Percentiles rank a stretch among this genome's conserved stretches.
phyloP scores from a whole-genome alignment of 2,797 vertebrate genomes.

The Lagorchestes hirsutus region DNA sequence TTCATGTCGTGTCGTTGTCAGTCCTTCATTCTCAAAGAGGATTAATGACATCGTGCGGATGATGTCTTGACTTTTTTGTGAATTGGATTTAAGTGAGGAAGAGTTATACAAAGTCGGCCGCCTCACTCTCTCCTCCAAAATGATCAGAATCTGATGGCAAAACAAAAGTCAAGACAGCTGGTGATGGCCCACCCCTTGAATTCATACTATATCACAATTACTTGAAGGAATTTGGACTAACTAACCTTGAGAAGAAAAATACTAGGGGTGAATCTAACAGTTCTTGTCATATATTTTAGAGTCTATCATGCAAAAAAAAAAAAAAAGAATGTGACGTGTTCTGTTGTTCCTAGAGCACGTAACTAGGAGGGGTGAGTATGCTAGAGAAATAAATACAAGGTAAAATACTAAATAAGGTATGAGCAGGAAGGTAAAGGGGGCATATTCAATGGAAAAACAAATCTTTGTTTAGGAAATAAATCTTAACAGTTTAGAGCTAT shows the following conservation, averaged over 20 bases:
- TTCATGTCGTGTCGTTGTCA: neutral
- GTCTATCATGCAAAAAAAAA: neutral
- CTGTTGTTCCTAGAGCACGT: neutral
- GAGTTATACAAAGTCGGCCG: neutral
- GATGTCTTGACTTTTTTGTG: neutral
- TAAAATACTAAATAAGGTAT: neutral
- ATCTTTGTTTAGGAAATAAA: neutral
- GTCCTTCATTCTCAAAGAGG: neutral
- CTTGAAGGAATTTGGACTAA: neutral
- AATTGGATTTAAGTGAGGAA: neutral
- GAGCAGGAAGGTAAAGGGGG: neutral
- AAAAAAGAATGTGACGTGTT: neutral
- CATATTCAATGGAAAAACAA: neutral
- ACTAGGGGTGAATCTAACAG: neutral
- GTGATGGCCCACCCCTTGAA: neutral
- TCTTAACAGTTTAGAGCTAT: neutral
- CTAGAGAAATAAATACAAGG: neutral
- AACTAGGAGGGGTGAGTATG: neutral
- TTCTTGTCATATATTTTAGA: neutral
- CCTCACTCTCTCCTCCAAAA: neutral
- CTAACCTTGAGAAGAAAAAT: neutral
- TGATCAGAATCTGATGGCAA: neutral
- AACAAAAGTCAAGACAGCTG: neutral
- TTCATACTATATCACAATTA: neutral
- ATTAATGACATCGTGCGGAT: neutral